Conservation (phyloP, 2,113 vertebrate species). For the Podilymbus podiceps region DNA sequence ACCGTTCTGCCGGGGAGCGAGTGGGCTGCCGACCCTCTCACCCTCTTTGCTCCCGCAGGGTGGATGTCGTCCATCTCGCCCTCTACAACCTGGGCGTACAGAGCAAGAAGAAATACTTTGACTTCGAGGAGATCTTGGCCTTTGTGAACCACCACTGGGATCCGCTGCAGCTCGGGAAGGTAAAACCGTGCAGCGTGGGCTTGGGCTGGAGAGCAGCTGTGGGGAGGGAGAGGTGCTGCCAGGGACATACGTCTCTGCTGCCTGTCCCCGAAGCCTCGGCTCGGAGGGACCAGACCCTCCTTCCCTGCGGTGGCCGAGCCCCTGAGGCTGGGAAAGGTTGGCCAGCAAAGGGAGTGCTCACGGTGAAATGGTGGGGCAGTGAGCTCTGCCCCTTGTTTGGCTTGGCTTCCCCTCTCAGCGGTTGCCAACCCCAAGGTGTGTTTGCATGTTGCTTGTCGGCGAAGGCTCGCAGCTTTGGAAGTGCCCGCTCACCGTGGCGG, state of each 20-base stretch:
- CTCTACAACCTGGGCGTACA: constrained; percentile 94
- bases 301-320: rapidly evolving
- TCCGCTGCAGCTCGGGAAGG: constrained; percentile 92
- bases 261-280: not conserved
- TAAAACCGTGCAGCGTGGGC: not conserved
- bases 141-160: constrained; percentile 93
- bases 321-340: not conserved
- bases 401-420: not conserved
- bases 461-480: not conserved
- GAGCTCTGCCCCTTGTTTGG: not conserved
- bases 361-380: rapidly evolving
- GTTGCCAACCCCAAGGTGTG: too few relatives aligned
- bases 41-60: constrained; percentile 72
- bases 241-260: rapidly evolving
- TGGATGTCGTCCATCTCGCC: constrained; percentile 92
- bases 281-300: not conserved
- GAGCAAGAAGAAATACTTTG: constrained; percentile 98
- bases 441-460: not conserved
- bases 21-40: not conserved
- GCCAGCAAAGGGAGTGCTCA: rapidly evolving
- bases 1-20: not conserved
- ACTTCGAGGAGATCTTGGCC: constrained; percentile 91
- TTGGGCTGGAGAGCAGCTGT: not conserved
- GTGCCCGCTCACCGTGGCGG: rapidly evolving
- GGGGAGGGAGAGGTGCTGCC: not conserved